Evolutionary conservation across 2,888 invertebrate species (phyloP), one percentile per base, ranked within the genome.

Genomic region (Myopa testacea): DNA sequence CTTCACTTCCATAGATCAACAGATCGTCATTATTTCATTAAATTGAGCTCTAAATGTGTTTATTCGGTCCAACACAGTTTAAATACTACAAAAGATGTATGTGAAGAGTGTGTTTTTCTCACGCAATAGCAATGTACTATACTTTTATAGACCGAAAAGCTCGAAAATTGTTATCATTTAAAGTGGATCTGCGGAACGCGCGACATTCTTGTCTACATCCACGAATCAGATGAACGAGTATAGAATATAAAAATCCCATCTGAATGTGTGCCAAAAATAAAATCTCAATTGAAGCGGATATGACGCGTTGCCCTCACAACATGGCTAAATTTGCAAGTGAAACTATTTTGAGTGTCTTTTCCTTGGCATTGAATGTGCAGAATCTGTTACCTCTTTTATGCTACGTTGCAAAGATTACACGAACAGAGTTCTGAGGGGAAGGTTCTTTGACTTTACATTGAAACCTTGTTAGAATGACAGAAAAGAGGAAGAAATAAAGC

Each of bases 281-380:
- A 40, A 14, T 45, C 45, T 40, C n/a, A 26, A 26, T 26, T 26
- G 26, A 69, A 69, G 52, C 16, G 52, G 26, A 69, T 12, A 26
- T 69, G 69, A 69, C 69, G 69, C 45, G 50, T 50, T 55, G 40
- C 26, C 26, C 26, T 75, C 50, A 75, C 69, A 69, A 50, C 63
- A 62, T 74, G 65, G 65, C 58, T 40, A 55, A 70, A 45, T 69
- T 69, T 76, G 77, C 77, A 77, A 77, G 55, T 50, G 60, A 40
- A 73, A 16, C 62, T 77, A 77, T 73, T 77, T 77, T 60, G 55
- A 60, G 65, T 16, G 16, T 34, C 5, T 19, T 69, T 38, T 69
- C 73, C 73, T 60, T 73, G 73, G 62, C 73, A 63, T 62, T 63
- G 73, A 62, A 40, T 16, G 68, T 63, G 63, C 37, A 14, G 45